phyloP scores from a whole-genome alignment of 2,113 vertebrate species.

The Elephantulus edwardii region DNA sequence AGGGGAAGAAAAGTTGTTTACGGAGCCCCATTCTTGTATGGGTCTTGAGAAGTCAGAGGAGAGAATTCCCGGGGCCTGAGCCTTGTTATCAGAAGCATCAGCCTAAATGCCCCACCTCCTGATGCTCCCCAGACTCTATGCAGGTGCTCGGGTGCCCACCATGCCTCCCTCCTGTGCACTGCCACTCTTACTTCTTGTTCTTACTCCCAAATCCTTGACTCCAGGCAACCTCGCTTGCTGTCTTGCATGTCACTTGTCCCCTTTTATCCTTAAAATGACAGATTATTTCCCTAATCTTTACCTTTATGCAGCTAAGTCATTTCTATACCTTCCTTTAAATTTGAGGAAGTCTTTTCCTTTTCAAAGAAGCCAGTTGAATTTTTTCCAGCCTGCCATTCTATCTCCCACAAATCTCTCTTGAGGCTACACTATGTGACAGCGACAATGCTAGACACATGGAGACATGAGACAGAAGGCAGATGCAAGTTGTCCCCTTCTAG shows the following conservation, averaged over 20 bases:
- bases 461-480: not conserved
- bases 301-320: constrained; percentile 34
- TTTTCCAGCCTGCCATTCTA: not conserved
- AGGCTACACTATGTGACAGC: not conserved
- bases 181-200: not conserved
- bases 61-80: constrained; percentile 5
- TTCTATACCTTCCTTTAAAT: constrained; percentile 31
- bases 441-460: not conserved
- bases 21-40: not conserved
- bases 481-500: not conserved
- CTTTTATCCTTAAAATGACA: constrained; percentile 8
- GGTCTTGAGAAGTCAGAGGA: not conserved
- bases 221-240: not conserved
- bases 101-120: not conserved
- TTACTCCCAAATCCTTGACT: constrained; percentile 21
- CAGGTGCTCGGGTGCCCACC: too few species aligned
- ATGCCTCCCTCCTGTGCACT: not conserved
- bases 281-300: not conserved
- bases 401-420: not conserved
- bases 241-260: constrained; percentile 1
- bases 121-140: not conserved
- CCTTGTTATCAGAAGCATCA: not conserved
- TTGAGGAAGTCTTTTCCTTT: constrained; percentile 37
- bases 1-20: not conserved
- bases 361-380: not conserved